A percentile compares a stretch with the other conserved stretches of the same genome.
Evolutionary conservation across 2,113 vertebrate genomes (phyloP).

Genomic region (Amazona guildingii): DNA sequence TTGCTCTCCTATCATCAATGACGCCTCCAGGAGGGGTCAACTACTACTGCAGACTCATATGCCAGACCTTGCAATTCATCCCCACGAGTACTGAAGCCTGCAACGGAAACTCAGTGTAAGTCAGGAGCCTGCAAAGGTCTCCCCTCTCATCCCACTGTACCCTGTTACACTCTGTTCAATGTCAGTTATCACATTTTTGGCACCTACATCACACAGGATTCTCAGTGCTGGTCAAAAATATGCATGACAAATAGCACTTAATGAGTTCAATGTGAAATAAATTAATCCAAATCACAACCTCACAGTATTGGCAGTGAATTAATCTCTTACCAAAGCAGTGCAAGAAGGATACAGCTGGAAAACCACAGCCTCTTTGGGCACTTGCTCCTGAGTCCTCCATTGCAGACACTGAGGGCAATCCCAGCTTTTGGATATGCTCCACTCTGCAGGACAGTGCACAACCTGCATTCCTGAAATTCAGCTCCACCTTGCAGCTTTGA

Average conservation of each 20-base stretch:
- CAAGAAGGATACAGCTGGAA: not conserved
- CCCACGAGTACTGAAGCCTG: not conserved
- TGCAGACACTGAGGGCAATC: not conserved
- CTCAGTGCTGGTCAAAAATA: not conserved
- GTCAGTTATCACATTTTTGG: not conserved
- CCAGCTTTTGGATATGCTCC: not conserved
- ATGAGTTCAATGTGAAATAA: not conserved
- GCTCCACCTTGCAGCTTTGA: not conserved
- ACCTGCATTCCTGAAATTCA: not conserved
- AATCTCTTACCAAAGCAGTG: not conserved
- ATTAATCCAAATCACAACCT: not conserved
- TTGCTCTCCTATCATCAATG: not conserved
- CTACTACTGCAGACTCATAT: not conserved
- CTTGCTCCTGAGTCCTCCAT: not conserved
- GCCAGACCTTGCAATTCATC: not conserved
- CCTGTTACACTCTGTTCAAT: not conserved
- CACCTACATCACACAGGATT: not conserved
- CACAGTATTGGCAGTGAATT: not conserved
- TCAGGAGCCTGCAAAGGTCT: not conserved
- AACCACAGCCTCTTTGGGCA: not conserved
- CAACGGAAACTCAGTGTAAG: not conserved
- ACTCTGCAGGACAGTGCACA: not conserved
- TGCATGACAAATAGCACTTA: not conserved
- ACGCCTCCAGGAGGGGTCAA: not conserved
- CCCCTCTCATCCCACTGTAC: rapidly evolving